Evolutionary conservation across 1,140 invertebrate genomes (phyloP), one percentile per base, ranked within the genome.

Genomic region (Cotesia glomerata): DNA sequence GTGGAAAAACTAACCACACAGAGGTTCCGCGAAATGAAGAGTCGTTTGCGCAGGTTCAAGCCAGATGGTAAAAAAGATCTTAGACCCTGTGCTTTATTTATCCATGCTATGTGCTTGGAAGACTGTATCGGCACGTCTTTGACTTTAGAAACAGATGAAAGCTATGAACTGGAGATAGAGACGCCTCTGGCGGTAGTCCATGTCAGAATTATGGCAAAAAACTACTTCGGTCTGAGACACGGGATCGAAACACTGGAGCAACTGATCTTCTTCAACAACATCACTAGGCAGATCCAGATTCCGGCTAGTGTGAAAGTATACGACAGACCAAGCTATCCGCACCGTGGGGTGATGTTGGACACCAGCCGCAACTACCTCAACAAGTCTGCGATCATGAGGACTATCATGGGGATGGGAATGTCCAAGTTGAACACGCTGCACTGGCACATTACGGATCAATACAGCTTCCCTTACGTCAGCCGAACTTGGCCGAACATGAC

Each of bases 361-460:
- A 95, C 94, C 0, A 89, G 93, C 0, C 89, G 95, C 26, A 95
- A 95, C 82, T 95, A 89, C 79, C 88, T 92, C 74, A 85, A 89
- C 1, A 89, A 94, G 3, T 87, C 90, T 2, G 84, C 89, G 0
- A 92, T 97, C 54, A 90, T 93, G 75, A 86, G 89, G 14, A 94
- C 93, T 0, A 87, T 97, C 51, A 93, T 95, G 78, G 94, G 88
- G 0, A 95, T 96, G 94, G 91, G 91, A 0, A 88, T 91, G 78
- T 92, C 91, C 9, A 97, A 96, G 79, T 79, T 97, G 49, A 97
- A 97, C 80, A 92, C 92, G 0, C 93, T 97, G 81, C 65, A 67
- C 26, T 67, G 65, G 65, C 65, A 67, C 26, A 67, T 67, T 14
- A 67, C 65, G 13, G 65, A 67, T 11, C 52, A 49, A 5, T 49